Evolutionary conservation across 2,797 vertebrate genomes (phyloP).

Genomic region (Syngnathus acus): DNA sequence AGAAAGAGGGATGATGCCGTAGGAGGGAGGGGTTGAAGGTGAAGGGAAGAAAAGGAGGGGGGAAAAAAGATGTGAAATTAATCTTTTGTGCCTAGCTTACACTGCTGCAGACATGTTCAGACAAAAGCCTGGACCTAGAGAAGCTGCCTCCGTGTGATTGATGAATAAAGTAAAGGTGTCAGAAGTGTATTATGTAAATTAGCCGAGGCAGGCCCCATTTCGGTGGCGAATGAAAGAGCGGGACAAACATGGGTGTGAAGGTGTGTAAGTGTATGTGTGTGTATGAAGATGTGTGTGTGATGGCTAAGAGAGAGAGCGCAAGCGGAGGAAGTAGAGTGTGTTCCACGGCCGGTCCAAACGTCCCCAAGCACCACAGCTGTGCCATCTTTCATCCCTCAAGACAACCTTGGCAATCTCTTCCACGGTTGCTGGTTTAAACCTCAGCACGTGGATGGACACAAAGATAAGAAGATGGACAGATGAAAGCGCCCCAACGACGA

Average conservation of each 20-base stretch:
- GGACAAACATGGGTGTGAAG: slow-evolving; percentile 50
- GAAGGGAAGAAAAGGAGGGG: slow-evolving; percentile 38
- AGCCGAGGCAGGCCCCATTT: slow-evolving; percentile 95
- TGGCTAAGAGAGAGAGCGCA: slow-evolving; percentile 9
- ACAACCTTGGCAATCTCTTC: slow-evolving; percentile 86
- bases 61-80: slow-evolving; percentile 94
- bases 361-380: slow-evolving; percentile 87
- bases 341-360: slow-evolving; percentile 69
- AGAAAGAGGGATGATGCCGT: slow-evolving; percentile 80
- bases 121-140: slow-evolving; percentile 96
- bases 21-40: slow-evolving; percentile 64
- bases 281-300: background rate
- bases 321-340: slow-evolving; percentile 48
- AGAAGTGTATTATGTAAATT: slow-evolving; percentile 99
- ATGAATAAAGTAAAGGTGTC: slow-evolving; percentile 99
- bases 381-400: slow-evolving; percentile 94
- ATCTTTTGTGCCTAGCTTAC: slow-evolving; percentile 99
- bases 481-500: slow-evolving; percentile 26
- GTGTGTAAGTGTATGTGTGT: slow-evolving; percentile 11
- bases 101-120: slow-evolving; percentile 97
- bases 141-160: slow-evolving; percentile 91
- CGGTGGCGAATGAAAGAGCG: slow-evolving; percentile 80
- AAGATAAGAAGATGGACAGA: slow-evolving; percentile 37
- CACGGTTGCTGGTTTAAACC: slow-evolving; percentile 46
- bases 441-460: slow-evolving; percentile 30